Percentiles rank a stretch among this genome's conserved stretches.
Conservation (phyloP, 2,888 invertebrate genomes). For the Phyllotreta cruciferae region DNA sequence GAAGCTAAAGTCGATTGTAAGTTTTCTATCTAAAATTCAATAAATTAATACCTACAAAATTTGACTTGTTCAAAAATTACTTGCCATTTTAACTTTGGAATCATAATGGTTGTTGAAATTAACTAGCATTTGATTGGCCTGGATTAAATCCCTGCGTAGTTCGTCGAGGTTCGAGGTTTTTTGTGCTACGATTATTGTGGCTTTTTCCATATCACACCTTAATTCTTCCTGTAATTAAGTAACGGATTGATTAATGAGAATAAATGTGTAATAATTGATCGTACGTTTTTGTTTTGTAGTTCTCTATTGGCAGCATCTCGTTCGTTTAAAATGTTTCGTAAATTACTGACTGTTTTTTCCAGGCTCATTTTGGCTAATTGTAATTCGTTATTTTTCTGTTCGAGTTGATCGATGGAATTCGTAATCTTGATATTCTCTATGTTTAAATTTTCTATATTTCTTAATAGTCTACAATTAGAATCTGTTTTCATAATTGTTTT, state of each 20-base stretch:
- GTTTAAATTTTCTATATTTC: constrained; percentile 51
- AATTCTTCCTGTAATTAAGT: constrained; percentile 51
- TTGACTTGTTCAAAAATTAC: constrained; percentile 1
- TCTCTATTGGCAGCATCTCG: constrained; percentile 44
- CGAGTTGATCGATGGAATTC: constrained; percentile 47
- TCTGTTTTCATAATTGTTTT: constrained; percentile 48
- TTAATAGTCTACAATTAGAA: constrained; percentile 46
- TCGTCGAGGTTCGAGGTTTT: constrained; percentile 56
- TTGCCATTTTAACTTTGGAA: constrained; percentile 51
- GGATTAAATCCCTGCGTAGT: constrained; percentile 56
- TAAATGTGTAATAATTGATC: not conserved
- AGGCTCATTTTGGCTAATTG: constrained; percentile 42
- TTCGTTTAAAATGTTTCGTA: constrained; percentile 39
- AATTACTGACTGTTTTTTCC: constrained; percentile 44
- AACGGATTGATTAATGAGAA: not conserved
- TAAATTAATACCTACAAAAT: constrained; percentile 10
- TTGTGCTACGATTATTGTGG: constrained; percentile 54
- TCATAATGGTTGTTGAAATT: constrained; percentile 58
- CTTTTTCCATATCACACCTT: constrained; percentile 54
- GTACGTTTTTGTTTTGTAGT: constrained; percentile 50
- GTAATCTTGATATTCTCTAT: constrained; percentile 49
- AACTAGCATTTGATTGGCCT: constrained; percentile 58
- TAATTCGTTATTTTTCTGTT: constrained; percentile 49
- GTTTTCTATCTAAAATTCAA: constrained; percentile 37
- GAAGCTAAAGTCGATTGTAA: constrained; percentile 31